phyloP scores from a whole-genome alignment of 2,888 invertebrate genomes.

The Drosophila limbata region DNA sequence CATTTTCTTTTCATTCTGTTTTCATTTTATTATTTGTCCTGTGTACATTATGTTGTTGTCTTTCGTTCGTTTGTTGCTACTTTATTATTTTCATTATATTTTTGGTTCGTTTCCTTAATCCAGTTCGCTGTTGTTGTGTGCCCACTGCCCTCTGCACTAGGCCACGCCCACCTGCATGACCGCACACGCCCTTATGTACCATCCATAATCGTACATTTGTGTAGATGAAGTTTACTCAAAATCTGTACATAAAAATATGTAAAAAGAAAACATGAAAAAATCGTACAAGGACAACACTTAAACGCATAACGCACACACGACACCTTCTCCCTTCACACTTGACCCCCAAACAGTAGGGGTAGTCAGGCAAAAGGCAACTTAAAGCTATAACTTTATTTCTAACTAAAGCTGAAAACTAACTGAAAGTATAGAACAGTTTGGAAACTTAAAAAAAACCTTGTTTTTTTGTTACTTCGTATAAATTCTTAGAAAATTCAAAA shows the following conservation, averaged over 20 bases:
- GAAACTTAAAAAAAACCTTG: too few species aligned
- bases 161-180: conserved; percentile 53
- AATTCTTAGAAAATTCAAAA: neutral
- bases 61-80: conserved; percentile 13
- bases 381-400: neutral
- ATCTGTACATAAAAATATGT: conserved; percentile 3
- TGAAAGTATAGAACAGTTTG: neutral
- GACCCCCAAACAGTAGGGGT: conserved; percentile 36
- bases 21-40: conserved; percentile 20
- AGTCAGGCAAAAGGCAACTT: conserved; percentile 26
- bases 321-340: neutral
- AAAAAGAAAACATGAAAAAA: conserved; percentile 5
- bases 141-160: conserved; percentile 50
- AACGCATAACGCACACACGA: conserved; percentile 43
- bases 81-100: conserved; percentile 26
- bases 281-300: conserved; percentile 45
- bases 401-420: neutral
- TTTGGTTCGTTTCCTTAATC: conserved; percentile 23
- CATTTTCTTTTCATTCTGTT: conserved; percentile 1
- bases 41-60: conserved; percentile 33
- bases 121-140: conserved; percentile 40
- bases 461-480: neutral
- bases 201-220: conserved; percentile 1
- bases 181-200: conserved; percentile 3
- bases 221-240: conserved; percentile 2